phyloP scores from a whole-genome alignment of 2,888 invertebrate genomes.

The Macaria liturata region DNA sequence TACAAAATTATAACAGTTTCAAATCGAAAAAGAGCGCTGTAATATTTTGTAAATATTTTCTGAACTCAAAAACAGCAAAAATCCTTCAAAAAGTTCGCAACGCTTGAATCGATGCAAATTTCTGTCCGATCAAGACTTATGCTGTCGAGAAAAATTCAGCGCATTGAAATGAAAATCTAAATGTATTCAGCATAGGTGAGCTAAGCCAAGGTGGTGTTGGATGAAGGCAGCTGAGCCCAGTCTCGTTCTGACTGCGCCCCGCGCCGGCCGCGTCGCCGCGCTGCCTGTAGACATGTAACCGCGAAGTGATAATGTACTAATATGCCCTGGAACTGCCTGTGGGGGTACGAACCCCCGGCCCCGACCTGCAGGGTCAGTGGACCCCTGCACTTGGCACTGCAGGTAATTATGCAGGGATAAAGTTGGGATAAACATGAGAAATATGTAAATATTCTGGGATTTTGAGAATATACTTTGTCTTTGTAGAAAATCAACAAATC shows the following conservation, averaged over 20 bases:
- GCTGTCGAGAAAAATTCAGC: constrained; percentile 5
- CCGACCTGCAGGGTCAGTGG: constrained; percentile 72
- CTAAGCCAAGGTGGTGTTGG: constrained; percentile 4
- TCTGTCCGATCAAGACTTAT: too few relatives aligned
- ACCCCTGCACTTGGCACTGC: constrained; percentile 64
- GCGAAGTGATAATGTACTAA: constrained; percentile 50
- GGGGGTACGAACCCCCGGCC: constrained; percentile 74
- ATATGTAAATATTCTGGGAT: too few relatives aligned
- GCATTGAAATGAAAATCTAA: constrained; percentile 22
- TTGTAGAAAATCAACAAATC: too few relatives aligned
- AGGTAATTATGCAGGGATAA: constrained; percentile 50
- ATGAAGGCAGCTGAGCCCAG: constrained; percentile 25
- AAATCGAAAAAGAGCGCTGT: too few relatives aligned
- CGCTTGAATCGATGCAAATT: not conserved
- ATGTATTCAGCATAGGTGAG: constrained; percentile 17
- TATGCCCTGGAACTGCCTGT: constrained; percentile 80
- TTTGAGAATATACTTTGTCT: too few relatives aligned
- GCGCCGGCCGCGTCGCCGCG: constrained; percentile 22
- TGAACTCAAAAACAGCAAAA: too few relatives aligned
- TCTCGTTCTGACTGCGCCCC: constrained; percentile 29
- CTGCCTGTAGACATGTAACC: constrained; percentile 29
- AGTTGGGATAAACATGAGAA: too few relatives aligned
- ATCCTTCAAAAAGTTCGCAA: too few relatives aligned
- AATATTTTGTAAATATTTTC: too few relatives aligned
- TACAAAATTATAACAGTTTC: too few relatives aligned